Evolutionary conservation across 2,888 invertebrate species (phyloP), one percentile per base, ranked within the genome.

Genomic region (Disparrhopalites patrizii): DNA sequence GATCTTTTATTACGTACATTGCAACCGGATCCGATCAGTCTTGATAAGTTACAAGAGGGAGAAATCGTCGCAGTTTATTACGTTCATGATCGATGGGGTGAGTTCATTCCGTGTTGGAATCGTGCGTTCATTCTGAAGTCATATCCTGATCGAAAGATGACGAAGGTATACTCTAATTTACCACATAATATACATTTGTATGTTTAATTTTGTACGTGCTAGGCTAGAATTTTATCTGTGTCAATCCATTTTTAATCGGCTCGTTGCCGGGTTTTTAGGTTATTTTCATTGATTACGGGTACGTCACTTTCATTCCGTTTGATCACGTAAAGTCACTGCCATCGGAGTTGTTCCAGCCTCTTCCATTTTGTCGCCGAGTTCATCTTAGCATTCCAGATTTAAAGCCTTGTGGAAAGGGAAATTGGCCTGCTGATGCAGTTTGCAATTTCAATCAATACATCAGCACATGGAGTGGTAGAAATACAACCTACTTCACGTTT

Each of bases 211-310:
- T n/a, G n/a, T n/a, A n/a, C n/a, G n/a, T n/a, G n/a, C n/a, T n/a
- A n/a, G n/a, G n/a, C n/a, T n/a, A n/a, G n/a, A n/a, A n/a, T n/a
- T n/a, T n/a, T 20, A 8, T 43, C 20, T 43, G n/a, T 43, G 5
- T 43, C 18, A 43, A 43, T 4, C 18, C 10, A 7, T 47, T 1
- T 5, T 20, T 52, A 28, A 52, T 30, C 4, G 31, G 3, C 33
- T 10, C 20, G 18, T 47, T 52, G 38, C 20, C n/a, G n/a, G 15
- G 13, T 7, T 47, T 27, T 1, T 15, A 65, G 65, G 58, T 65
- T n/a, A 27, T 65, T 18, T 58, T 65, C 8, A n/a, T 65, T 10
- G 65, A 65, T 30, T 58, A 57, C 52, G 65, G 65, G 20, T 15
- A 52, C 13, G 58, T 47, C 33, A 23, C 28, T 20, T 20, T 40